A percentile compares a stretch with the other conserved stretches of the same genome.
phyloP scores from a whole-genome alignment of 1,140 invertebrate species.

The Lasioglossum albipes region DNA sequence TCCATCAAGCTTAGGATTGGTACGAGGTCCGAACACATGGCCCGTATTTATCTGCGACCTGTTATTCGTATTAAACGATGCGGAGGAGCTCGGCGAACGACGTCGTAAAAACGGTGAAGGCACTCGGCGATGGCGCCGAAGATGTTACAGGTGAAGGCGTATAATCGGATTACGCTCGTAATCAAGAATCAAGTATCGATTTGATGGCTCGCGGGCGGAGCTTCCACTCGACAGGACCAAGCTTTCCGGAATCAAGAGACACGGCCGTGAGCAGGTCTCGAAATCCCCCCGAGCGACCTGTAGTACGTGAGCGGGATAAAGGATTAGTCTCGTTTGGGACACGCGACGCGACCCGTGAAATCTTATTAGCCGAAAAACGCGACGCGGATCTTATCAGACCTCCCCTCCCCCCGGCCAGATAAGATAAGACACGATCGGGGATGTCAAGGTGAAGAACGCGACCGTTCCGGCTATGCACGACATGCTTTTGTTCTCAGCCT shows the following conservation, averaged over 20 bases:
- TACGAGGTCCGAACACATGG: neutral
- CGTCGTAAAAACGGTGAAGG: neutral
- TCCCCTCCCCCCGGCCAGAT: neutral
- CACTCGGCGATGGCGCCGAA: neutral
- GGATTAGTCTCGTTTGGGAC: conserved; percentile 50
- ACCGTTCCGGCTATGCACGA: neutral
- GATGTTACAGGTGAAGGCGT: conserved; percentile 1
- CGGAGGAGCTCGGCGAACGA: neutral
- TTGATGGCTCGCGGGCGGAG: neutral
- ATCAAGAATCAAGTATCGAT: conserved; percentile 42
- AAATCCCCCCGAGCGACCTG: conserved; percentile 44
- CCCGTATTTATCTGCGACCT: neutral
- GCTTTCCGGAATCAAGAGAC: conserved; percentile 4
- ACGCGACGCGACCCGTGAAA: conserved; percentile 37
- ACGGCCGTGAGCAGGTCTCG: conserved; percentile 11
- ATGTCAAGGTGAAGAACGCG: neutral
- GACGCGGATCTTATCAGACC: neutral
- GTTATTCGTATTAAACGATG: neutral
- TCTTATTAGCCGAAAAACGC: conserved; percentile 59
- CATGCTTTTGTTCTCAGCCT: neutral
- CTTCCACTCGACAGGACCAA: conserved; percentile 33
- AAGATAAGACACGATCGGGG: conserved; percentile 30
- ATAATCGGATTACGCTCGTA: conserved; percentile 36
- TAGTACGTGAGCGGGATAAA: conserved; percentile 54
- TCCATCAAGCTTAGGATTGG: neutral